These are phyloP conservation scores for Archips xylosteana DNA, from an alignment of 2,888 invertebrate genomes.

Conservation along the genomic window DNA sequence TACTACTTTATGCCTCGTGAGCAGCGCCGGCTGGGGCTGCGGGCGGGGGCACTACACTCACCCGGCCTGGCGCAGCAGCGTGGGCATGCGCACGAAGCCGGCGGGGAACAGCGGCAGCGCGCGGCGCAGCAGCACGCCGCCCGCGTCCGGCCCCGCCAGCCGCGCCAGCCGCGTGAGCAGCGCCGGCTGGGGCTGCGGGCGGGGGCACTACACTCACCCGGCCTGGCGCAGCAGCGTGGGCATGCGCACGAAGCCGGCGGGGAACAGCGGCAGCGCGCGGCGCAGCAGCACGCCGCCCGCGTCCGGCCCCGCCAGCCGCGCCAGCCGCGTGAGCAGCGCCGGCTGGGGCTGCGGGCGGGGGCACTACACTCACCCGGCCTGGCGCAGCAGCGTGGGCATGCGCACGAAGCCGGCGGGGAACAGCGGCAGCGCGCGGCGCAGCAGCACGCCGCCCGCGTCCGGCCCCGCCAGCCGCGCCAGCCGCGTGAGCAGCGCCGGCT, in stretches of 20 bases:
- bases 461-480: conserved; percentile 52
- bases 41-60: conserved; percentile 51
- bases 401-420: conserved; percentile 90
- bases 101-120: conserved; percentile 84
- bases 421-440: conserved; percentile 85
- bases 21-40: too few relatives aligned
- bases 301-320: conserved; percentile 39
- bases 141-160: conserved; percentile 33
- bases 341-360: conserved; percentile 68
- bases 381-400: conserved; percentile 81
- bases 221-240: conserved; percentile 83
- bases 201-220: conserved; percentile 61
- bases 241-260: conserved; percentile 88
- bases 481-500: conserved; percentile 43
- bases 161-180: too few relatives aligned
- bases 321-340: conserved; percentile 47
- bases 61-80: conserved; percentile 82
- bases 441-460: conserved; percentile 82
- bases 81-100: conserved; percentile 88
- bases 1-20: too few relatives aligned
- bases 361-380: conserved; percentile 72
- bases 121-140: conserved; percentile 74
- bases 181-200: too few relatives aligned
- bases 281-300: conserved; percentile 74
- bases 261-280: conserved; percentile 79